These are phyloP conservation scores for Bradysia coprophila DNA, from an alignment of 1,140 invertebrate genomes.

Conservation along the genomic window DNA sequence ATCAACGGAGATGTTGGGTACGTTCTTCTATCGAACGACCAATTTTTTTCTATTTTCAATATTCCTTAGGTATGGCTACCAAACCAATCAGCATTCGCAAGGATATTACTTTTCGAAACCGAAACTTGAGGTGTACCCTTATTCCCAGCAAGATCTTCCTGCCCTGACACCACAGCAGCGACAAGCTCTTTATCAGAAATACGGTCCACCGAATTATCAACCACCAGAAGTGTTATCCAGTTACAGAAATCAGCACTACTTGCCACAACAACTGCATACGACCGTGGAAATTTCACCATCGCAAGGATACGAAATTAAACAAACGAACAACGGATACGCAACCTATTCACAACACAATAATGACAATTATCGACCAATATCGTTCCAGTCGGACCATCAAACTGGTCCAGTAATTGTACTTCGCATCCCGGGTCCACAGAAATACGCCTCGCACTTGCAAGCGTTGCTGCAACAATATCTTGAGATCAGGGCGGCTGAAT, in stretches of 20 bases:
- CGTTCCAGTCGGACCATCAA: neutral
- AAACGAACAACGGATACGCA: conserved; percentile 13
- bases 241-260: neutral
- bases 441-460: conserved; percentile 21
- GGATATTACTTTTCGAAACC: conserved; percentile 19
- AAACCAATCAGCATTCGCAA: conserved; percentile 6
- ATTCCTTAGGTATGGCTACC: conserved; percentile 14
- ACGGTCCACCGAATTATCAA: neutral
- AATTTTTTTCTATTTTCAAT: neutral
- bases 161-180: conserved; percentile 5
- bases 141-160: conserved; percentile 19
- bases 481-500: conserved; percentile 21
- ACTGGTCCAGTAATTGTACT: conserved; percentile 20
- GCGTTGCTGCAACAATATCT: conserved; percentile 20
- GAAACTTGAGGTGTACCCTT: conserved; percentile 22
- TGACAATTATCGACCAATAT: neutral
- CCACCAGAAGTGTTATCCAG: neutral
- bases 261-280: neutral
- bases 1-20: conserved; percentile 22
- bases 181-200: neutral
- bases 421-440: conserved; percentile 19
- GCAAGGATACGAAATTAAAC: conserved; percentile 21
- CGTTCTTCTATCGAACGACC: conserved; percentile 2
- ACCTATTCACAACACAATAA: conserved; percentile 2
- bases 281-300: conserved; percentile 19